These are phyloP conservation scores for Proterorhinus semilunaris DNA, from an alignment of 2,113 vertebrate species.

Conservation along the genomic window DNA sequence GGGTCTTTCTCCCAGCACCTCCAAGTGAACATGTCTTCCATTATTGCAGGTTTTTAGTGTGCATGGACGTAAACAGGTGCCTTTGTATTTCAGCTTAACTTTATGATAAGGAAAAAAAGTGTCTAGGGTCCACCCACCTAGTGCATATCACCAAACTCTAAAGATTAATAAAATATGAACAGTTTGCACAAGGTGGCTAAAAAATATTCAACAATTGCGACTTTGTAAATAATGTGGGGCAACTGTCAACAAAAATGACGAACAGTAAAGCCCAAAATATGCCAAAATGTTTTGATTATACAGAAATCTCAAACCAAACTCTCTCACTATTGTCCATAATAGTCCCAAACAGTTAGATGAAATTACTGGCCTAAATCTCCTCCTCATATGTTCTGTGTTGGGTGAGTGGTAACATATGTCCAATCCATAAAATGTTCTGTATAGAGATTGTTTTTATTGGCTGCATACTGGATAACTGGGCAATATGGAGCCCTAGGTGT, in stretches of 20 bases:
- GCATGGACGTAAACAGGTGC: background rate
- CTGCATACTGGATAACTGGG: slow-evolving; percentile 2
- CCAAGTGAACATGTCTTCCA: background rate
- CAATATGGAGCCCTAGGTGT: slow-evolving; percentile 24
- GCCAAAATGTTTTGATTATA: background rate
- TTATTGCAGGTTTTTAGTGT: background rate
- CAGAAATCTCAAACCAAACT: slow-evolving; percentile 1
- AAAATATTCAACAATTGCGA: too few species aligned
- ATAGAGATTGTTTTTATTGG: slow-evolving; percentile 36
- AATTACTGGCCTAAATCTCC: slow-evolving; percentile 3
- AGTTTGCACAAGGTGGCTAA: background rate
- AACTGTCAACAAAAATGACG: background rate
- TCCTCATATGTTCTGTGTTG: slow-evolving; percentile 11
- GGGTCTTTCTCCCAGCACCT: background rate
- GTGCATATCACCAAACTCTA: background rate
- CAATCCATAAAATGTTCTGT: slow-evolving; percentile 29
- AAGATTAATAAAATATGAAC: background rate
- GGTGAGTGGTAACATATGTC: slow-evolving; percentile 31
- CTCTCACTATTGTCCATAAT: slow-evolving; percentile 2
- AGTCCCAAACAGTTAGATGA: slow-evolving; percentile 1
- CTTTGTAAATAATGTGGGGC: background rate
- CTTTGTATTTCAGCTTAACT: too few species aligned
- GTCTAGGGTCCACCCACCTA: too few species aligned
- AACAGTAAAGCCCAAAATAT: background rate
- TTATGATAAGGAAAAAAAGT: too few species aligned